Evolutionary conservation across 1,140 invertebrate genomes (phyloP), one percentile per base, ranked within the genome.

Genomic region (Atopsyche davidsoni): DNA sequence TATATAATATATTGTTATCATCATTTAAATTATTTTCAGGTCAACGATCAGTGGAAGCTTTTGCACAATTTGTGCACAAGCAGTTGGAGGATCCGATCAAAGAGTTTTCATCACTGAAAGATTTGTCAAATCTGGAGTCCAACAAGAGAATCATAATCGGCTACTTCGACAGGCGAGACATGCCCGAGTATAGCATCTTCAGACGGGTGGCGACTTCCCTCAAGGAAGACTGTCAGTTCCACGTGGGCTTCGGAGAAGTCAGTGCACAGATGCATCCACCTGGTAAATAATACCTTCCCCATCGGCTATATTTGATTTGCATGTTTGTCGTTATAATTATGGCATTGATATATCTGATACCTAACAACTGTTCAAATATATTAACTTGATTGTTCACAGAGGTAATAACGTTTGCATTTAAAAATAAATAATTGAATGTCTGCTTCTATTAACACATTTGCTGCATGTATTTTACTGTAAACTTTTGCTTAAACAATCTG

Each of bases 181-280:
- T 85, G 53, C 80, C 83, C 1, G 85, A 88, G 60, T 94, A 92
- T 66, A 75, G 85, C 53, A 79, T 82, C 23, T 87, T 92, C 62
- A 76, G 88, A 49, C 81, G 83, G 64, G 87, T 93, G 3, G 91
- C 92, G 0, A 82, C 81, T 1, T 89, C 86, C 69, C 72, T 99
- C 0, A 92, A 96, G 63, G 95, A 98, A 63, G 96, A 98, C 63
- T 99, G 96, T 62, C 77, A 87, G 52, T 99, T 98, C 64, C 87
- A 92, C 71, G 86, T 86, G 64, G 92, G 90, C 1, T 88, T 96
- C 75, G 95, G 93, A 72, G 94, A 87, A 73, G 86, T 80, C 31
- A 82, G 83, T 17, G 69, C 76, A 56, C 77, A 82, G 56, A 89
- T 92, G 89, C 88, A 91, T 75, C 87, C 87, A 46, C 83, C 87